Evolutionary conservation across 2,113 vertebrate species (phyloP).

Genomic region (Conger conger): DNA sequence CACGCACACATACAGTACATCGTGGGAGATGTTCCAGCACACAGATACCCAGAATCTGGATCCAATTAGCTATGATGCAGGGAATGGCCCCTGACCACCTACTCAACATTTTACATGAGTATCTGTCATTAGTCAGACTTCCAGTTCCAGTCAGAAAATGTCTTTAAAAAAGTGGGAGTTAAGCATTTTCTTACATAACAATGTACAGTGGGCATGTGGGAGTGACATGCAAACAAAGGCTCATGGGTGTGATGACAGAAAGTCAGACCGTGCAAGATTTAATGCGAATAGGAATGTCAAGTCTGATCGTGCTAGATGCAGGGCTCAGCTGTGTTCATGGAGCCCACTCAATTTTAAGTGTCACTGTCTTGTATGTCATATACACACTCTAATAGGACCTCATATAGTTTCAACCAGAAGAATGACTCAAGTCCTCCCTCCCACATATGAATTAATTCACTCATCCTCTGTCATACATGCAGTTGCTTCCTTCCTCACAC

Average conservation of each 20-base stretch:
- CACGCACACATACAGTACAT: background rate
- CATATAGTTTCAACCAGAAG: too few relatives aligned
- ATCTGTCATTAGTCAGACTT: background rate
- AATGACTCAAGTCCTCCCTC: too few relatives aligned
- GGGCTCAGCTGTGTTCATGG: background rate
- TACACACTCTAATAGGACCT: too few relatives aligned
- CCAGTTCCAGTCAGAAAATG: background rate
- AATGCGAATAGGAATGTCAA: background rate
- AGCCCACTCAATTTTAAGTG: background rate
- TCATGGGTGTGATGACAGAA: background rate
- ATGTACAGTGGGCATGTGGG: background rate
- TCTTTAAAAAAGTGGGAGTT: background rate
- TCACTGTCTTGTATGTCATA: too few relatives aligned
- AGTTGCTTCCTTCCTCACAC: too few relatives aligned
- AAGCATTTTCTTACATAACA: background rate
- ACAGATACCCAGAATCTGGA: background rate
- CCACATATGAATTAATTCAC: too few relatives aligned
- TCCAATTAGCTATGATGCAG: background rate
- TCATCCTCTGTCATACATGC: too few relatives aligned
- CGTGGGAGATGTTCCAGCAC: background rate
- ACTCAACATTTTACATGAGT: background rate
- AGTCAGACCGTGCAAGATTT: background rate
- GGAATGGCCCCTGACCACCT: conserved; percentile 3
- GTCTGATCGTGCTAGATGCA: background rate
- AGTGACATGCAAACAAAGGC: background rate